Percentiles rank a stretch among this genome's conserved stretches.
Conservation (phyloP, 2,888 invertebrate species). For the Campoletis raptor region DNA sequence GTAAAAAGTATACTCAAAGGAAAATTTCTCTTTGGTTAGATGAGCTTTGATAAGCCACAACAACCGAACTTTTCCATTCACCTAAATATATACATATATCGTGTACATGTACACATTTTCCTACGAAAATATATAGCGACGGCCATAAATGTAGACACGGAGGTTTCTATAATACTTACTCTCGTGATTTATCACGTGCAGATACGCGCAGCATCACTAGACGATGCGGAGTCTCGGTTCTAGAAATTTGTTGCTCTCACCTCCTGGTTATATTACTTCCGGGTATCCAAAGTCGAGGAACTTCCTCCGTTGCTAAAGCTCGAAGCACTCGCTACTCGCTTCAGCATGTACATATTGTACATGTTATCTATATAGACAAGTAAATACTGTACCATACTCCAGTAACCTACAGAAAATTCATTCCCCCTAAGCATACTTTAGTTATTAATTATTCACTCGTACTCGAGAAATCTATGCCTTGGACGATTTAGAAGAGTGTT, state of each 20-base stretch:
- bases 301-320: slow-evolving; percentile 1
- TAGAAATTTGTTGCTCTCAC: slow-evolving; percentile 52
- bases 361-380: not conserved
- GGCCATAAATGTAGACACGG: slow-evolving; percentile 11
- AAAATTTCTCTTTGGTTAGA: slow-evolving; percentile 1
- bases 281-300: slow-evolving; percentile 22
- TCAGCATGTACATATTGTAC: not conserved
- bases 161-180: slow-evolving; percentile 37
- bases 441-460: not conserved
- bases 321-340: slow-evolving; percentile 10
- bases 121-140: not conserved
- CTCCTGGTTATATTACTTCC: slow-evolving; percentile 48
- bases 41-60: not conserved
- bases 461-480: not conserved
- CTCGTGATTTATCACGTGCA: slow-evolving; percentile 33
- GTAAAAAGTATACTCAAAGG: not conserved
- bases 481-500: not conserved
- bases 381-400: not conserved
- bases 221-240: not conserved
- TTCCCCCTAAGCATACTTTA: not conserved
- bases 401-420: slow-evolving; percentile 3
- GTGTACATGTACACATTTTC: no score
- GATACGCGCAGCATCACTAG: slow-evolving; percentile 6
- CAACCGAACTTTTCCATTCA: not conserved
- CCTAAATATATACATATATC: not conserved